These are phyloP conservation scores for Macrosiphum euphorbiae DNA, from an alignment of 2,888 invertebrate genomes.

Conservation along the genomic window DNA sequence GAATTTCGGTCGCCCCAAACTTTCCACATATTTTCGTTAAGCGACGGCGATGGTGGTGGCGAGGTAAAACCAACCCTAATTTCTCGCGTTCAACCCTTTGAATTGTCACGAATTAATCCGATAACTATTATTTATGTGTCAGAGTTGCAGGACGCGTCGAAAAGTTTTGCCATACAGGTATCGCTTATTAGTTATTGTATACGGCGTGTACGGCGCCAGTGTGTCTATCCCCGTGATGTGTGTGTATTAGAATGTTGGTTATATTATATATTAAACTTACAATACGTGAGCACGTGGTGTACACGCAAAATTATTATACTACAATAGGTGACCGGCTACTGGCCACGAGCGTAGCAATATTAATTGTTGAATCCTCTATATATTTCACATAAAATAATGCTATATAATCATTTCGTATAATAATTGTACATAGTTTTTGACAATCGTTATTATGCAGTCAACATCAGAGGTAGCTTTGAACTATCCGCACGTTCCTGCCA, in stretches of 20 bases:
- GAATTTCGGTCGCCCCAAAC: background rate
- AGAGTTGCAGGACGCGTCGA: background rate
- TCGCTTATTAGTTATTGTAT: no score
- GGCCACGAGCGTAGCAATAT: background rate
- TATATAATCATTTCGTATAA: background rate
- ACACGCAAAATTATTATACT: background rate
- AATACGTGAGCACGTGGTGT: background rate
- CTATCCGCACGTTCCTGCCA: background rate
- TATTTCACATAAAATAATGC: background rate
- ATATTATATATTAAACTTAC: no score
- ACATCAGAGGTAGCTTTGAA: background rate
- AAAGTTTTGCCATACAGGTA: background rate
- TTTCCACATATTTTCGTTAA: background rate
- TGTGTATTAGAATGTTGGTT: background rate
- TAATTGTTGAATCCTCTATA: background rate
- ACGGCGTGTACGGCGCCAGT: background rate
- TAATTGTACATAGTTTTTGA: background rate
- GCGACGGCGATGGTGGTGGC: background rate
- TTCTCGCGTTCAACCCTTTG: background rate
- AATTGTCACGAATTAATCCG: conserved; percentile 11
- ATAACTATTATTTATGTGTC: background rate
- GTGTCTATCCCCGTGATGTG: background rate
- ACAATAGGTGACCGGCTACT: background rate
- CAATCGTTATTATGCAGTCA: background rate
- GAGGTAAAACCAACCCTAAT: background rate